Percentiles rank a stretch among this genome's conserved stretches.
Evolutionary conservation across 2,113 vertebrate species (phyloP).

Genomic region (Cephalophus harveyi): DNA sequence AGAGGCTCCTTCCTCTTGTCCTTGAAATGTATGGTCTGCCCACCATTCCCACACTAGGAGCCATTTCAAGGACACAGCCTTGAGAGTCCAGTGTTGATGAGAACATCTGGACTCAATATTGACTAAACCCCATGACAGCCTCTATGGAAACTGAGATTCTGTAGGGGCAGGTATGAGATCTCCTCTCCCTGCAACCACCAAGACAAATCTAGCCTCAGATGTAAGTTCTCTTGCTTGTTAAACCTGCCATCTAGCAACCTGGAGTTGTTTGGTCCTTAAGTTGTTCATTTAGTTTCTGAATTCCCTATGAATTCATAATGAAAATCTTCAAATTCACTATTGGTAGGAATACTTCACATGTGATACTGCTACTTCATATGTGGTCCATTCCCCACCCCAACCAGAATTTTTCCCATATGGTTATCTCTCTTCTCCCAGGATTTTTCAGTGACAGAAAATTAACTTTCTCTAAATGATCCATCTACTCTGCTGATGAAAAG

Average conservation of each 20-base stretch:
- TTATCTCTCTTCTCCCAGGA: not conserved
- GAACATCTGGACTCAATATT: not conserved
- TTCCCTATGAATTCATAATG: not conserved
- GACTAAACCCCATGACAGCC: not conserved
- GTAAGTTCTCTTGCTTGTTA: not conserved
- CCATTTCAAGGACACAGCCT: not conserved
- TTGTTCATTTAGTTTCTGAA: not conserved
- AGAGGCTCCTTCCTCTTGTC: not conserved
- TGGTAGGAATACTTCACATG: not conserved
- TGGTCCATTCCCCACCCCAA: not conserved
- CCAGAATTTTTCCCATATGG: not conserved
- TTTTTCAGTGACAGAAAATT: not conserved
- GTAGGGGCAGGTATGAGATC: not conserved
- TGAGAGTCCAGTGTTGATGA: not conserved
- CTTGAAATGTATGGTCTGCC: not conserved
- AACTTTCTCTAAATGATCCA: not conserved
- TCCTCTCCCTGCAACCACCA: not conserved
- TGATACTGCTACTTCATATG: not conserved
- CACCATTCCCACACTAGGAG: not conserved
- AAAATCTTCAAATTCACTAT: not conserved
- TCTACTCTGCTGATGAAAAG: not conserved
- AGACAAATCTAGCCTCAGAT: not conserved
- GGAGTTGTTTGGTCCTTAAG: not conserved
- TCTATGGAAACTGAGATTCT: not conserved
- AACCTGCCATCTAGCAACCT: not conserved